phyloP scores from a whole-genome alignment of 1,140 invertebrate species.

The Drosophila trapezifrons region DNA sequence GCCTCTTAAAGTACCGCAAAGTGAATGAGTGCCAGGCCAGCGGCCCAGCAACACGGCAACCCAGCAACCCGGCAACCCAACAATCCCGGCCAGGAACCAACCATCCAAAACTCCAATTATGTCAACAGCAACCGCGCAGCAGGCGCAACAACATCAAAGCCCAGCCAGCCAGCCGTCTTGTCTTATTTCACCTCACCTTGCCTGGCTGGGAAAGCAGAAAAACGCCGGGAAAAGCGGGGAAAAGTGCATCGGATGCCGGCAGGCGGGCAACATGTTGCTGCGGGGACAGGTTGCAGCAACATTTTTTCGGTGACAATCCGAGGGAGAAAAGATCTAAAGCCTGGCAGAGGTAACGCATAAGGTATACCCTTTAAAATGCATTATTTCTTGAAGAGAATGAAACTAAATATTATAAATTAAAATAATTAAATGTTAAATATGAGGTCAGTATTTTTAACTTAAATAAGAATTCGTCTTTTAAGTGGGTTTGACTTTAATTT shows the following conservation, averaged over 20 bases:
- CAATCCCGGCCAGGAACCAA: conserved; percentile 43
- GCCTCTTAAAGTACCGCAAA: conserved; percentile 78
- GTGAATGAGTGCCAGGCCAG: conserved; percentile 56
- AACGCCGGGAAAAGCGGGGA: conserved; percentile 13
- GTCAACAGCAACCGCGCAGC: conserved; percentile 77
- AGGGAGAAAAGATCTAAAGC: conserved; percentile 6
- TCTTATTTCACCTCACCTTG: conserved; percentile 23
- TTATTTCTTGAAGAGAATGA: no score
- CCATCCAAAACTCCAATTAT: conserved; percentile 79
- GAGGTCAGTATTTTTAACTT: background rate
- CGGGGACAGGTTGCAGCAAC: conserved; percentile 32
- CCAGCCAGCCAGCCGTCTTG: conserved; percentile 46
- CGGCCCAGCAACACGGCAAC: conserved; percentile 24
- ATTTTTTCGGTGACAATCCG: conserved; percentile 29
- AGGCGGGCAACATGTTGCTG: conserved; percentile 41
- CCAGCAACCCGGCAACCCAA: conserved; percentile 23
- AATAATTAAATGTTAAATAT: background rate
- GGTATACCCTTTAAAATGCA: conserved; percentile 1
- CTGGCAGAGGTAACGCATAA: fast-evolving
- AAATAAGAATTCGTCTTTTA: background rate
- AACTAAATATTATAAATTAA: no score
- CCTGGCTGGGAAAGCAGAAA: conserved; percentile 5
- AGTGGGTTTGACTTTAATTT: no score
- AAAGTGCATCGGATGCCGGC: conserved; percentile 44
- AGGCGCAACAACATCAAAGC: conserved; percentile 78